Conservation (phyloP, 1,140 invertebrate species). For the Ceratoteleas bidentatus region DNA sequence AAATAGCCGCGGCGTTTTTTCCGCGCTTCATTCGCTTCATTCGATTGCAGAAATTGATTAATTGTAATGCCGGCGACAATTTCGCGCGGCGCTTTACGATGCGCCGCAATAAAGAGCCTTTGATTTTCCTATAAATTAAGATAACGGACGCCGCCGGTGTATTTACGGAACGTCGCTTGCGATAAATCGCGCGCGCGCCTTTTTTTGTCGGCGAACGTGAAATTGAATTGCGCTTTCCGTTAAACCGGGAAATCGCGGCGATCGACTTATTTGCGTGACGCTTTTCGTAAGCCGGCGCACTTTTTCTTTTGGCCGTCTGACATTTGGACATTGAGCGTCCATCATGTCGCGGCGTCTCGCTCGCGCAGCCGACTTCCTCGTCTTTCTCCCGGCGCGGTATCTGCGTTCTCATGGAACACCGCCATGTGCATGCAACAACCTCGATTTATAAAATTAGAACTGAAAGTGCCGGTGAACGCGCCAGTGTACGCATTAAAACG, state of each 20-base stretch:
- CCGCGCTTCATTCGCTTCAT: slow-evolving; percentile 7
- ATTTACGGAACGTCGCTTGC: too few relatives aligned
- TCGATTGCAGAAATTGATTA: neutral
- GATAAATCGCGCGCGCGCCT: too few relatives aligned
- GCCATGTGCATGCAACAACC: slow-evolving; percentile 63
- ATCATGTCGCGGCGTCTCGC: slow-evolving; percentile 50
- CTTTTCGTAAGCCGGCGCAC: slow-evolving; percentile 40
- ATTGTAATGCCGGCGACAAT: neutral
- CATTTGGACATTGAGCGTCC: slow-evolving; percentile 60
- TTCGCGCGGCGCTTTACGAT: neutral
- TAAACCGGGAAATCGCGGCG: slow-evolving; percentile 26
- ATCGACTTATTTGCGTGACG: slow-evolving; percentile 43
- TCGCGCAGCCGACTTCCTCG: slow-evolving; percentile 12
- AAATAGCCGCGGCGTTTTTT: slow-evolving; percentile 41
- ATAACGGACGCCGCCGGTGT: too few relatives aligned
- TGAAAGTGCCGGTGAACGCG: slow-evolving; percentile 70
- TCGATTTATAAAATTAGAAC: slow-evolving; percentile 72
- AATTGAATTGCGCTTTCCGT: neutral
- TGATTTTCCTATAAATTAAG: too few relatives aligned
- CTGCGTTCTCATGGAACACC: slow-evolving; percentile 47
- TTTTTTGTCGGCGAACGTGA: too few relatives aligned
- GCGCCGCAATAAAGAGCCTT: too few relatives aligned
- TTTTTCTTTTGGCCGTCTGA: slow-evolving; percentile 60
- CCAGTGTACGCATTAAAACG: slow-evolving; percentile 64
- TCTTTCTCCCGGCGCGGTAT: slow-evolving; percentile 44